Evolutionary conservation across 1,140 invertebrate species (phyloP), one percentile per base, ranked within the genome.

Genomic region (Drosophila simulans): DNA sequence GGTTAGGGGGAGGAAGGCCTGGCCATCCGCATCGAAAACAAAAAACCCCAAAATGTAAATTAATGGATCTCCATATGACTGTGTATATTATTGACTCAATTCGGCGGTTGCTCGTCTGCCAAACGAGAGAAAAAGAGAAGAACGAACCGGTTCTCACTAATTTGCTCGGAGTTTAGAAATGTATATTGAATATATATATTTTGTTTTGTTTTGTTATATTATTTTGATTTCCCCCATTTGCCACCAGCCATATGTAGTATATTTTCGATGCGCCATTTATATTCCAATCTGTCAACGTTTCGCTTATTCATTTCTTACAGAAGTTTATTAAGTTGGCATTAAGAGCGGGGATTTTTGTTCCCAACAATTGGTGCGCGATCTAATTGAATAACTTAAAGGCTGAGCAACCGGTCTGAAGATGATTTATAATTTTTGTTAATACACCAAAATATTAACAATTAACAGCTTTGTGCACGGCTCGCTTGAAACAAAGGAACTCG

Each of bases 11-110:
- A 55, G 46, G 57, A 45, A 4, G 31, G 46, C 27, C 39, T 15
- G 64, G 49, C 55, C 51, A 66, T 54, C 42, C 43, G 35, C 62
- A 82, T 78, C 54, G 65, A 56, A 58, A 72, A 54, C 79, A 51
- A 27, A 49, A 51, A 88, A 70, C 59, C 83, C 83, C 83, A 34
- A 89, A 88, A 88, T 88, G 83, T 83, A 89, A 88, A 88, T 89
- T 83, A 88, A 88, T 88, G 55, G 58, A 80, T 88, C 58, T 65
- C 62, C 66, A 76, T 77, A 79, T 76, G 45, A 77, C 65, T 76
- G 31, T 34, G 43, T 69, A 57, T 77, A 58, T 72, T 75, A 37
- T 54, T 45, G 35, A 39, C 34, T 72, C 39, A 56, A 49, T 71
- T 71, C 55, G 46, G 20, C 20, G 17, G 40, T 64, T 56, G 39